Evolutionary conservation across 2,797 vertebrate species (phyloP).

Genomic region (Sebastes wilsoni): DNA sequence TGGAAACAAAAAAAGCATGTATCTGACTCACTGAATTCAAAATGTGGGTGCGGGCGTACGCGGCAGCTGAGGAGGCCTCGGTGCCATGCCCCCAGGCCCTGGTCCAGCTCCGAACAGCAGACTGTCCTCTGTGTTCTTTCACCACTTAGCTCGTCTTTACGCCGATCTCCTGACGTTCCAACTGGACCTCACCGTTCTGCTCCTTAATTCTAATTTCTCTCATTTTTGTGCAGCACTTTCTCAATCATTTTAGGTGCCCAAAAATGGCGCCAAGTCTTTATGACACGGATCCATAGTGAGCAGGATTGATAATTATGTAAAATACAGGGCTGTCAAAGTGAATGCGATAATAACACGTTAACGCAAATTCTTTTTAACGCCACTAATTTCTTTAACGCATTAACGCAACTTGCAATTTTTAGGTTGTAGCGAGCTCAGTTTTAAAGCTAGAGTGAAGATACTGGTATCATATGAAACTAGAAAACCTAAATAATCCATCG

Average conservation of each 20-base stretch:
- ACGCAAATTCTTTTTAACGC: too few species aligned
- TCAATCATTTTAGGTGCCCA: not conserved
- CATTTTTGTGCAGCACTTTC: not conserved
- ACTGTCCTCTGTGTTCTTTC: not conserved
- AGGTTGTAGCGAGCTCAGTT: too few species aligned
- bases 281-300: not conserved
- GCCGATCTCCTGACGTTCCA: not conserved
- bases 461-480: too few species aligned
- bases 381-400: too few species aligned
- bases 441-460: too few species aligned
- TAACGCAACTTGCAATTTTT: too few species aligned
- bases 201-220: not conserved
- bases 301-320: conserved; percentile 1
- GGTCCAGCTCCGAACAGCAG: conserved; percentile 1
- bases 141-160: conserved; percentile 4
- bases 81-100: not conserved
- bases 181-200: not conserved
- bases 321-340: too few species aligned
- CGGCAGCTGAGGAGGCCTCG: not conserved
- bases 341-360: not conserved
- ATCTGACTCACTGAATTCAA: conserved; percentile 1
- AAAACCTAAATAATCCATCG: rapidly evolving
- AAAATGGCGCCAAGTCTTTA: not conserved
- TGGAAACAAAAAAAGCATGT: not conserved
- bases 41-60: not conserved